phyloP scores from a whole-genome alignment of 2,797 vertebrate genomes.

The Odontamblyopus rebecca region DNA sequence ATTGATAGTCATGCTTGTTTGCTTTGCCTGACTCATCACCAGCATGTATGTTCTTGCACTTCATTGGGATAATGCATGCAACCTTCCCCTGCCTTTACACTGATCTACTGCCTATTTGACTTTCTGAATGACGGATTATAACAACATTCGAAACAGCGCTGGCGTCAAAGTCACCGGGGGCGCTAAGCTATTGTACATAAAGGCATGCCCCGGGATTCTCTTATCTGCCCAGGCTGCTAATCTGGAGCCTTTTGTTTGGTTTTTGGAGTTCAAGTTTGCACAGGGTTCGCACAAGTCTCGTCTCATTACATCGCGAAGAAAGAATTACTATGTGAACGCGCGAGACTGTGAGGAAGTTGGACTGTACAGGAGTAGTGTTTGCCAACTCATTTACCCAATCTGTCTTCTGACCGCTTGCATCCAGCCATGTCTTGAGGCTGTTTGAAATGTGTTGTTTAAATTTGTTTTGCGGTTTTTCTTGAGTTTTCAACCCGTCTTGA shows the following conservation, averaged over 20 bases:
- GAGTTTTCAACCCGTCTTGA: no score
- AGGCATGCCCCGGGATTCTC: slow-evolving; percentile 15
- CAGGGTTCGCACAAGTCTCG: slow-evolving; percentile 17
- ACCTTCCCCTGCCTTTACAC: slow-evolving; percentile 22
- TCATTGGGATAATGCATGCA: slow-evolving; percentile 30
- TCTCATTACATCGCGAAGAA: slow-evolving; percentile 32
- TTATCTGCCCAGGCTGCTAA: slow-evolving; percentile 22
- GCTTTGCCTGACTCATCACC: slow-evolving; percentile 26
- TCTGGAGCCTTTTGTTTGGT: slow-evolving; percentile 35
- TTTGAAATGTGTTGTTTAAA: slow-evolving; percentile 12
- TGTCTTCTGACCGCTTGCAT: slow-evolving; percentile 48
- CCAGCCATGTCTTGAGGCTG: slow-evolving; percentile 25
- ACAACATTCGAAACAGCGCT: slow-evolving; percentile 41
- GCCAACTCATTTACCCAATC: slow-evolving; percentile 61
- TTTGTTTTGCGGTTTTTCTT: no score
- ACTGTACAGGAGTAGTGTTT: slow-evolving; percentile 35
- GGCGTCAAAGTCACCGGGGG: slow-evolving; percentile 27
- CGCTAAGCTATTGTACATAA: slow-evolving; percentile 24
- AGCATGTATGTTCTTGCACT: slow-evolving; percentile 23
- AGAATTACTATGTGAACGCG: slow-evolving; percentile 34
- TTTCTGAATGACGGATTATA: slow-evolving; percentile 28
- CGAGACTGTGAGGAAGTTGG: background rate
- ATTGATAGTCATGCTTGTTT: slow-evolving; percentile 32
- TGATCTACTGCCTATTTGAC: slow-evolving; percentile 25
- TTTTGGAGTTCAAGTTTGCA: slow-evolving; percentile 16